phyloP scores from a whole-genome alignment of 1,140 invertebrate genomes.

The Contarinia nasturtii region DNA sequence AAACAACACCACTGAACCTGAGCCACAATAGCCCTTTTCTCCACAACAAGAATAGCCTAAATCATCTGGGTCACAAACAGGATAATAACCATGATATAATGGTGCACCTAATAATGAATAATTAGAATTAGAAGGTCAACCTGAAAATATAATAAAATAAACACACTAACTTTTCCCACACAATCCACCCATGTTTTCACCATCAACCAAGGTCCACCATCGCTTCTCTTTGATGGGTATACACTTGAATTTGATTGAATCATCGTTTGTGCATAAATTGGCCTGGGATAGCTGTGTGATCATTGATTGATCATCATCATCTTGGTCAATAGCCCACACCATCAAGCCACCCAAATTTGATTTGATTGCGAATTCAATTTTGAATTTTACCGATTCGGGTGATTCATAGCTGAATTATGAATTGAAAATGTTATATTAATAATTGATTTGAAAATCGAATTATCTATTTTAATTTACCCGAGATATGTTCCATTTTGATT shows the following conservation, averaged over 20 bases:
- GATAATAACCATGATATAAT: neutral
- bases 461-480: no score
- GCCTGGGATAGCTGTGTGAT: neutral
- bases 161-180: neutral
- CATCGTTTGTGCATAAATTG: neutral
- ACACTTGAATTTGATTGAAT: neutral
- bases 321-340: neutral
- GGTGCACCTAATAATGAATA: no score
- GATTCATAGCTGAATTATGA: neutral
- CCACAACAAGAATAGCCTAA: neutral
- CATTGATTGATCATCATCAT: neutral
- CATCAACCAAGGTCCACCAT: neutral
- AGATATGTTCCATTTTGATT: neutral
- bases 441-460: no score
- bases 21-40: neutral
- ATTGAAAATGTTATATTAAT: neutral
- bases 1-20: no score
- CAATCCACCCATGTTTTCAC: neutral
- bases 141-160: no score
- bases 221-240: neutral
- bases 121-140: no score
- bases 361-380: neutral
- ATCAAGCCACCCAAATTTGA: neutral
- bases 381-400: neutral
- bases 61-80: neutral